Percentiles rank a stretch among this genome's conserved stretches.
phyloP scores from a whole-genome alignment of 2,113 vertebrate species.

The Carassius gibelio region DNA sequence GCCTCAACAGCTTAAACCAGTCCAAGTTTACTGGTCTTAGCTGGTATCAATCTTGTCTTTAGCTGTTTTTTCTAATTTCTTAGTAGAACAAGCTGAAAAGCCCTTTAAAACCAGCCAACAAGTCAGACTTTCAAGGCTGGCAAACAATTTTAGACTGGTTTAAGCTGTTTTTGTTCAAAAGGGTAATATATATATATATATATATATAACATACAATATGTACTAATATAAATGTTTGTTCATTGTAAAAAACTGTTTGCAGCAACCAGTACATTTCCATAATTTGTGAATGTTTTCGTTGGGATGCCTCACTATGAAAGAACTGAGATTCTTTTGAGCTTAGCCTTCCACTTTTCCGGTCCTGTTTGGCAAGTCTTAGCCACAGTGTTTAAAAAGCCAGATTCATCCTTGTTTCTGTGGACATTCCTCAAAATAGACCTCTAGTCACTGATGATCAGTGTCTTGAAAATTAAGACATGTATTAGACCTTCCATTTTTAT shows the following conservation, averaged over 20 bases:
- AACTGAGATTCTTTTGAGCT: constrained; percentile 7
- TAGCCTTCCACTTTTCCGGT: constrained; percentile 4
- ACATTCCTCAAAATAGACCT: not conserved
- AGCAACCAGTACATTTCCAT: constrained; percentile 5
- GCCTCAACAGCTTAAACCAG: not conserved
- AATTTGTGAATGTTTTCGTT: not conserved
- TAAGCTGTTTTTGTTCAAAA: not conserved
- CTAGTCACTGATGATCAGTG: not conserved
- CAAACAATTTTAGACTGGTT: not conserved
- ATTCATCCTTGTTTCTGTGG: not conserved
- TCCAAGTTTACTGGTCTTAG: not conserved
- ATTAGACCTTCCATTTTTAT: not conserved
- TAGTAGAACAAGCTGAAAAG: not conserved
- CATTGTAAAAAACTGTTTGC: not conserved
- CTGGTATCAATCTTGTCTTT: not conserved
- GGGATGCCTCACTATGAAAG: not conserved
- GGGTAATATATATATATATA: not conserved
- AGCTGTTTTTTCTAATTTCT: not conserved
- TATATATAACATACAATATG: not conserved
- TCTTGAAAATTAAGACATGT: not conserved
- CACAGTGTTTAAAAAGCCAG: constrained; percentile 24
- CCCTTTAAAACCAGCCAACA: not conserved
- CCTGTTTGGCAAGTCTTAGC: constrained; percentile 7
- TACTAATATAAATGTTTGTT: not conserved
- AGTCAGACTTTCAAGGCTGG: not conserved